A percentile compares a stretch with the other conserved stretches of the same genome.
Conservation (phyloP, 2,797 vertebrate genomes). For the Rhinella marina region DNA sequence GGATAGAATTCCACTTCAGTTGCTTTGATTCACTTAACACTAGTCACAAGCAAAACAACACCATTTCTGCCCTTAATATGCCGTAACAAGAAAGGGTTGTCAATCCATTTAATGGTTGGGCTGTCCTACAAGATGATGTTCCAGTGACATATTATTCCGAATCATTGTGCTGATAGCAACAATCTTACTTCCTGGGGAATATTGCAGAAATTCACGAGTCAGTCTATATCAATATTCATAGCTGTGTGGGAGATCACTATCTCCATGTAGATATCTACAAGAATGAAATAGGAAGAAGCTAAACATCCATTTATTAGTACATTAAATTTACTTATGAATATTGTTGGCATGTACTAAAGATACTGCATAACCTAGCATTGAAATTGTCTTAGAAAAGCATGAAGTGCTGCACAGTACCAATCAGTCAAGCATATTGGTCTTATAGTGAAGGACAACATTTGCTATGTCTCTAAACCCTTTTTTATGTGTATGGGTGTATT, state of each 20-base stretch:
- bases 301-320: background rate
- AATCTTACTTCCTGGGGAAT: background rate
- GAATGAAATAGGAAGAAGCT: background rate
- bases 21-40: too few relatives aligned
- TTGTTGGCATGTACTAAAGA: background rate
- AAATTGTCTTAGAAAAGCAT: too few relatives aligned
- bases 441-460: background rate
- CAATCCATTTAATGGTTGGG: background rate
- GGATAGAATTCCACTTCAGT: too few relatives aligned
- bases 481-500: background rate
- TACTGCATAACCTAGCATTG: background rate
- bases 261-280: background rate
- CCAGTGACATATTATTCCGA: background rate
- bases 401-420: background rate
- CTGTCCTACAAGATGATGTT: background rate
- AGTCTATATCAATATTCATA: conserved; percentile 15
- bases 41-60: too few relatives aligned
- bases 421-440: background rate
- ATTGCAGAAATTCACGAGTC: background rate
- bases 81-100: too few relatives aligned
- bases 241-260: background rate
- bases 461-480: background rate
- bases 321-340: background rate
- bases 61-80: too few relatives aligned
- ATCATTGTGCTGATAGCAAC: background rate